phyloP scores from a whole-genome alignment of 1,140 invertebrate species.

The Drosophila pectinifera region DNA sequence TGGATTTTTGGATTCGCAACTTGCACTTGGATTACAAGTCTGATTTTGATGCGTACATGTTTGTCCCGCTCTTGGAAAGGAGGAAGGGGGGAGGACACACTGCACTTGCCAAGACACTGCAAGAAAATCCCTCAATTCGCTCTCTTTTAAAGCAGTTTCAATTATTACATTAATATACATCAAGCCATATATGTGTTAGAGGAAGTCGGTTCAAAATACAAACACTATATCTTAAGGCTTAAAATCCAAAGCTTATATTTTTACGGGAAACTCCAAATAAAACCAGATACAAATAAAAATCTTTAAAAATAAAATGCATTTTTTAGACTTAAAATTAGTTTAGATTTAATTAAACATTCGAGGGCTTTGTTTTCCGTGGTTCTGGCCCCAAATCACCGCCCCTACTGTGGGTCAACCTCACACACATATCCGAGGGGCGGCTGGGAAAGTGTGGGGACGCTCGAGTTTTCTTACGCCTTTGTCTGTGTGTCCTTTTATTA shows the following conservation, averaged over 20 bases:
- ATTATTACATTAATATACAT: too few species aligned
- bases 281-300: too few species aligned
- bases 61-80: constrained; percentile 35
- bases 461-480: constrained; percentile 81
- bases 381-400: constrained; percentile 12
- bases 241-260: too few species aligned
- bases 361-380: constrained; percentile 13
- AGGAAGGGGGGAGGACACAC: constrained; percentile 36
- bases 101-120: constrained; percentile 41
- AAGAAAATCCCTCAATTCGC: not conserved
- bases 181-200: too few species aligned
- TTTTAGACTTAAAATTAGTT: not conserved
- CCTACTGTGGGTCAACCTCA: constrained; percentile 67
- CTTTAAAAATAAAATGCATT: constrained; percentile 28
- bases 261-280: too few species aligned
- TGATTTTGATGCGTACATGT: constrained; percentile 83
- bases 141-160: too few species aligned
- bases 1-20: constrained; percentile 83
- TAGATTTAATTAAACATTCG: not conserved
- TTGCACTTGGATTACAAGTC: constrained; percentile 83
- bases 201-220: too few species aligned
- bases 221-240: too few species aligned
- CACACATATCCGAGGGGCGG: constrained; percentile 13
- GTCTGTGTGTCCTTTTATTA: constrained; percentile 82
- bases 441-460: constrained; percentile 10